These are phyloP conservation scores for Euura saliciscinereae DNA, from an alignment of 1,140 invertebrate species.

Conservation along the genomic window DNA sequence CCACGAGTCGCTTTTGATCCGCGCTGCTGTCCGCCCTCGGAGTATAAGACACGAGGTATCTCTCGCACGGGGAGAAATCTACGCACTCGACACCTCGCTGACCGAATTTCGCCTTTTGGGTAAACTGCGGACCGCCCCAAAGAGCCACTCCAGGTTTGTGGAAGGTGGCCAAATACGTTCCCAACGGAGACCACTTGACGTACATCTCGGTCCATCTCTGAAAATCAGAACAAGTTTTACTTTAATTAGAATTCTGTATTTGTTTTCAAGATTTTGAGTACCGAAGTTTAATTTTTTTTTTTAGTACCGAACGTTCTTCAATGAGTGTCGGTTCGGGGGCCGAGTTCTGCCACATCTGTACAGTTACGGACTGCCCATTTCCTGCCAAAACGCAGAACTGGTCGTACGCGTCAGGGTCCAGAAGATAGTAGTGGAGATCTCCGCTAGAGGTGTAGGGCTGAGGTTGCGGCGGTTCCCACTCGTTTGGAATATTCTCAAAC, in stretches of 20 bases:
- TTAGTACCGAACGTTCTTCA: conserved; percentile 82
- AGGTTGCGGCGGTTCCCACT: conserved; percentile 89
- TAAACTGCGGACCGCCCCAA: conserved; percentile 95
- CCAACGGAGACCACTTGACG: conserved; percentile 95
- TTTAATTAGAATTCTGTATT: background rate
- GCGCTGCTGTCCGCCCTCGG: conserved; percentile 70
- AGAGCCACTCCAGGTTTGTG: conserved; percentile 94
- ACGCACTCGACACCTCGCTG: conserved; percentile 93
- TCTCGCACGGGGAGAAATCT: conserved; percentile 97
- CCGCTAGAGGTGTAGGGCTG: conserved; percentile 87
- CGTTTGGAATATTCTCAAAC: conserved; percentile 89
- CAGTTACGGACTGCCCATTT: conserved; percentile 71
- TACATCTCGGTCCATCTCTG: conserved; percentile 95
- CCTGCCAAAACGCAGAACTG: conserved; percentile 92
- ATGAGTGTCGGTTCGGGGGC: conserved; percentile 84
- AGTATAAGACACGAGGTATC: conserved; percentile 93
- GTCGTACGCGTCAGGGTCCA: conserved; percentile 93
- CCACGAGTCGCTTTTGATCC: conserved; percentile 78
- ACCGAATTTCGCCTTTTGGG: conserved; percentile 88
- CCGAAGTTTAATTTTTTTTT: conserved; percentile 8
- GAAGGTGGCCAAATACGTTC: conserved; percentile 95
- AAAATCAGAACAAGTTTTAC: conserved; percentile 13
- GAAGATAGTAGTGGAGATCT: conserved; percentile 89
- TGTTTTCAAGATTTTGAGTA: background rate
- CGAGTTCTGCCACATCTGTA: conserved; percentile 90